A percentile compares a stretch with the other conserved stretches of the same genome.
Conservation (phyloP, 2,888 invertebrate genomes). For the Lasioglossum villosulum region DNA sequence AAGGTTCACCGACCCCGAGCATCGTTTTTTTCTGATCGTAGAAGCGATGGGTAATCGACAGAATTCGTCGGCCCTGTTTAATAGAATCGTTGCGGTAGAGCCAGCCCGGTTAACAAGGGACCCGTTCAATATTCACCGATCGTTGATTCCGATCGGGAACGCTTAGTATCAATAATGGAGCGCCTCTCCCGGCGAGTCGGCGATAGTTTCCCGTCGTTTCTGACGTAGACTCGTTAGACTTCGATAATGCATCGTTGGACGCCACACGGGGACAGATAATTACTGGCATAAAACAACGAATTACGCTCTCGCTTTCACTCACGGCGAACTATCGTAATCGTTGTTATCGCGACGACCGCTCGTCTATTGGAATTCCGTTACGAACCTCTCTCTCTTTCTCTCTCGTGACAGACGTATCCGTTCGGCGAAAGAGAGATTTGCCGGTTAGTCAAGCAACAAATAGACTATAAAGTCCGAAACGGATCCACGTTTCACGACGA, state of each 20-base stretch:
- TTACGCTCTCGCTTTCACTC: neutral
- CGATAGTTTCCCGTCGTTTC: neutral
- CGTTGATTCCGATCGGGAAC: conserved; percentile 33
- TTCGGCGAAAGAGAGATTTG: neutral
- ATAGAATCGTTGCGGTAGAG: neutral
- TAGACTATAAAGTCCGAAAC: neutral
- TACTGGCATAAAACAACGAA: neutral
- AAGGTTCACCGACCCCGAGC: neutral
- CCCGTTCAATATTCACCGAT: conserved; percentile 30
- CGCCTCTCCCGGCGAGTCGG: conserved; percentile 32
- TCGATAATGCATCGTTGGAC: conserved; percentile 23
- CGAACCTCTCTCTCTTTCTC: neutral
- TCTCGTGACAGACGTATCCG: neutral
- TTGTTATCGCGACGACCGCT: neutral
- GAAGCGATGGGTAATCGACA: neutral
- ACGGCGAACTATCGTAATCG: neutral
- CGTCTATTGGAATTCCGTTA: neutral
- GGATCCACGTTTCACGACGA: neutral
- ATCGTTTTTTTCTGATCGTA: neutral
- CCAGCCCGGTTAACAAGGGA: neutral
- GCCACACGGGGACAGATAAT: conserved; percentile 14
- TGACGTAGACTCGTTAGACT: conserved; percentile 19
- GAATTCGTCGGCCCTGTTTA: neutral
- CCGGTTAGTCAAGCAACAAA: conserved; percentile 17
- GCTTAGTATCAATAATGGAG: conserved; percentile 67